These are phyloP conservation scores for Zaprionus ornatus DNA, from an alignment of 1,140 invertebrate genomes.

Conservation along the genomic window DNA sequence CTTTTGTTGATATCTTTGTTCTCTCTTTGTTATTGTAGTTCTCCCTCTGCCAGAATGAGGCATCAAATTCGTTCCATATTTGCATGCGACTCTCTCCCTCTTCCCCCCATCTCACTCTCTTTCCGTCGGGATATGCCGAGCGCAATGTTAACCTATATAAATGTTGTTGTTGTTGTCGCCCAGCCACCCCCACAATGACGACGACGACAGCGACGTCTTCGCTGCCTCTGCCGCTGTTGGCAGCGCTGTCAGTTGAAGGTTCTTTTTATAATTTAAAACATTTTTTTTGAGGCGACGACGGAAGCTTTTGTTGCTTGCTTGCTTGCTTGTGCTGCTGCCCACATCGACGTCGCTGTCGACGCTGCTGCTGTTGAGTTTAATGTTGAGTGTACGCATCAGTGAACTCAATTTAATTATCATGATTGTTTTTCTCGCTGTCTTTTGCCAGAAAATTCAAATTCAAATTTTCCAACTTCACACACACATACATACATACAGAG, in stretches of 20 bases:
- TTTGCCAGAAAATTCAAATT: conserved; percentile 55
- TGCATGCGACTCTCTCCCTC: conserved; percentile 51
- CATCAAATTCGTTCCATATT: conserved; percentile 51
- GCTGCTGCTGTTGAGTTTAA: conserved; percentile 63
- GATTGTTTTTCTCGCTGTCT: conserved; percentile 74
- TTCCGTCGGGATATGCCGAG: conserved; percentile 58
- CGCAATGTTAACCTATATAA: conserved; percentile 72
- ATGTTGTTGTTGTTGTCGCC: conserved; percentile 56
- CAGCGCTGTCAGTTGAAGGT: conserved; percentile 71
- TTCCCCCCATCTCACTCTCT: conserved; percentile 14
- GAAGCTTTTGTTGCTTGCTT: conserved; percentile 23
- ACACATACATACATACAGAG: conserved; percentile 39
- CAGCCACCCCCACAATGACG: conserved; percentile 31
- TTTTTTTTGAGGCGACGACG: conserved; percentile 30
- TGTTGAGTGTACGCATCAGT: conserved; percentile 82
- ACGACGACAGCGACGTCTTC: conserved; percentile 21
- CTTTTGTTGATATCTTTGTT: not conserved
- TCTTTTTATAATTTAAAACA: conserved; percentile 66
- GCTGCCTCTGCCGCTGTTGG: conserved; percentile 23
- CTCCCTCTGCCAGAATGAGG: not conserved
- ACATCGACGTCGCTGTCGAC: not conserved
- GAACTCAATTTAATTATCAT: conserved; percentile 82
- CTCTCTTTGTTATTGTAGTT: not conserved
- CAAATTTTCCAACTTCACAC: conserved; percentile 73
- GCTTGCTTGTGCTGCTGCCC: too few relatives aligned